A percentile compares a stretch with the other conserved stretches of the same genome.
phyloP scores from a whole-genome alignment of 1,140 invertebrate genomes.

The Monochamus saltuarius region DNA sequence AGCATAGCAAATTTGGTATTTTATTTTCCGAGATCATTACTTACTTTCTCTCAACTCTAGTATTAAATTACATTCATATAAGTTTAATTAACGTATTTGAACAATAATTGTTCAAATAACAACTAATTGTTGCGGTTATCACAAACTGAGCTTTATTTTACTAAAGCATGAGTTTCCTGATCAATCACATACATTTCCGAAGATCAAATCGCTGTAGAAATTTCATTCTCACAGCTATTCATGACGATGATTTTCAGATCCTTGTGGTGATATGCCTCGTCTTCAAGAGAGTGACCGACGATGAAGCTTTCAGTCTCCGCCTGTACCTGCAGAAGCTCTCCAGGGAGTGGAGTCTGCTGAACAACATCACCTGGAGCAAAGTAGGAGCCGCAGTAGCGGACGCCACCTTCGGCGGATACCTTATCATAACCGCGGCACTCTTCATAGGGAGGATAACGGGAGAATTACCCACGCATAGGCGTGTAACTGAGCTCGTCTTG shows the following conservation, averaged over 20 bases:
- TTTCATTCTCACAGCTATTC: no score
- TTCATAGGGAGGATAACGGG: constrained; percentile 64
- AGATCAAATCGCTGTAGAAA: no score
- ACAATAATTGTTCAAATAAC: no score
- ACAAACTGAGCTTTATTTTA: no score
- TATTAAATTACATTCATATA: no score
- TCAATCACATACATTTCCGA: no score
- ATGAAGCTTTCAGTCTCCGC: constrained; percentile 67
- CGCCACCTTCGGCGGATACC: constrained; percentile 67
- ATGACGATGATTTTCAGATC: constrained; percentile 54
- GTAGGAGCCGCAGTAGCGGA: constrained; percentile 63
- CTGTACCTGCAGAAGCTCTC: constrained; percentile 69
- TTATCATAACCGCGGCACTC: constrained; percentile 68
- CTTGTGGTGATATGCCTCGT: constrained; percentile 67
- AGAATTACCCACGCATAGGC: constrained; percentile 63
- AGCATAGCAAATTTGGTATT: no score
- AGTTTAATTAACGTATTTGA: no score
- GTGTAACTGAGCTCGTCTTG: constrained; percentile 67
- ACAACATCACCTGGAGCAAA: constrained; percentile 69
- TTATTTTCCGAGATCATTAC: no score
- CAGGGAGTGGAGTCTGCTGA: constrained; percentile 72
- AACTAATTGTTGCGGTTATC: no score
- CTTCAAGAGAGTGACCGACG: constrained; percentile 67
- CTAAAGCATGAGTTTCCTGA: no score
- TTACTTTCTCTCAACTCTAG: no score